Evolutionary conservation across 2,888 invertebrate species (phyloP).

Genomic region (Holacanthella duospinosa): DNA sequence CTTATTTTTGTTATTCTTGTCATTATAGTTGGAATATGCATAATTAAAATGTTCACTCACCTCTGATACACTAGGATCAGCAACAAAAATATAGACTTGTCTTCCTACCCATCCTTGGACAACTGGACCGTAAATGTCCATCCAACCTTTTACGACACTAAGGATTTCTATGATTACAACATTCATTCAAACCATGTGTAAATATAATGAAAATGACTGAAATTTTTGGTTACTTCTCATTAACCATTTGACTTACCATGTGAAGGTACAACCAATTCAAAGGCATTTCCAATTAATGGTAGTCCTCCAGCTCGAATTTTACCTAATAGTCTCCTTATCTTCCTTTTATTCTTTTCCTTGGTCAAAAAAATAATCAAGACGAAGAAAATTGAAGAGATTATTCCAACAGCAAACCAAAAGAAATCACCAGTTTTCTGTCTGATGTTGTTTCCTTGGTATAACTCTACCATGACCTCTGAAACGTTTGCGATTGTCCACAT

Average conservation of each 20-base stretch:
- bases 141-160: neutral
- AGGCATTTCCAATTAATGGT: slow-evolving; percentile 63
- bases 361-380: neutral
- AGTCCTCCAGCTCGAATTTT: slow-evolving; percentile 49
- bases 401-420: too few species aligned
- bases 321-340: neutral
- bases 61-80: slow-evolving; percentile 1
- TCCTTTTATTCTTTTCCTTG: neutral
- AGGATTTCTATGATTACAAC: slow-evolving; percentile 2
- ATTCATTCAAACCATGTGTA: neutral
- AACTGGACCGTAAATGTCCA: neutral
- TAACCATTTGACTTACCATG: slow-evolving; percentile 49
- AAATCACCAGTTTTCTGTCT: too few species aligned
- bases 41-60: neutral
- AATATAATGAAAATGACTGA: neutral
- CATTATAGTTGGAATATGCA: neutral
- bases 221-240: neutral
- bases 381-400: neutral
- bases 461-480: too few species aligned
- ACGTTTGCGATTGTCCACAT: too few species aligned
- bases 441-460: too few species aligned
- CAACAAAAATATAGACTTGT: slow-evolving; percentile 8
- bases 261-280: slow-evolving; percentile 62
- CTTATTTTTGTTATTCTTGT: neutral
- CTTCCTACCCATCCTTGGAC: neutral